Conservation (phyloP, 37 sponge, comb jelly and placozoan genomes). For the Spongilla lacustris region DNA sequence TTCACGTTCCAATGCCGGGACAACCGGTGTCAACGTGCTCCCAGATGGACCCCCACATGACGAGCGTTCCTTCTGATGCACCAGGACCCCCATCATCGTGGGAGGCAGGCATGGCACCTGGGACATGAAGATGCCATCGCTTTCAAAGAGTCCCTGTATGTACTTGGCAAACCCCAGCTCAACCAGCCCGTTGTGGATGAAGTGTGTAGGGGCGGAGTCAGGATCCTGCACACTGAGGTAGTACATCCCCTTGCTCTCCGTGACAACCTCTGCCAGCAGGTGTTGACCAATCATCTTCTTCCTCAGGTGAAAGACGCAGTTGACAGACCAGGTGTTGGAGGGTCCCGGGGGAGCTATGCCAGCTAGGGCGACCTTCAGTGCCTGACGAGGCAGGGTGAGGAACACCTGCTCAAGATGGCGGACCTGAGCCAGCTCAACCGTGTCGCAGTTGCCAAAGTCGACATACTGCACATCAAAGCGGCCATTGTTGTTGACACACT, state of each 20-base stretch:
- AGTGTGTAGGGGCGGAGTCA: background rate
- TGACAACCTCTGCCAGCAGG: conserved; percentile 37
- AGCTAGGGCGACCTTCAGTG: conserved; percentile 47
- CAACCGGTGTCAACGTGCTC: background rate
- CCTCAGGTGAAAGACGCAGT: conserved; percentile 23
- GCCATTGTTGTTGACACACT: conserved; percentile 51
- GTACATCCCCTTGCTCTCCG: background rate
- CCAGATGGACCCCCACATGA: no score
- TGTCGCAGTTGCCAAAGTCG: conserved; percentile 63
- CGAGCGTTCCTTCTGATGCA: background rate
- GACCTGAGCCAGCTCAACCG: conserved; percentile 20
- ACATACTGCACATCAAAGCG: conserved; percentile 43
- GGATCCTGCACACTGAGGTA: conserved; percentile 37
- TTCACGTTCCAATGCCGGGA: no score
- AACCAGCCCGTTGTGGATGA: conserved; percentile 22
- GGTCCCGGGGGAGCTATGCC: conserved; percentile 33
- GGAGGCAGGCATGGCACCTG: background rate
- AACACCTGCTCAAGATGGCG: conserved; percentile 44
- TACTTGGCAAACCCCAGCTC: conserved; percentile 23
- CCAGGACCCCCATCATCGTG: background rate
- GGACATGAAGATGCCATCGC: background rate
- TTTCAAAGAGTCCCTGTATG: background rate
- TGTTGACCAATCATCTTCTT: conserved; percentile 36
- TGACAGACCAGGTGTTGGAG: conserved; percentile 41
- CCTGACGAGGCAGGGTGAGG: conserved; percentile 63